A percentile compares a stretch with the other conserved stretches of the same genome.
Conservation (phyloP, 2,113 vertebrate genomes). For the Eubucco bourcierii region DNA sequence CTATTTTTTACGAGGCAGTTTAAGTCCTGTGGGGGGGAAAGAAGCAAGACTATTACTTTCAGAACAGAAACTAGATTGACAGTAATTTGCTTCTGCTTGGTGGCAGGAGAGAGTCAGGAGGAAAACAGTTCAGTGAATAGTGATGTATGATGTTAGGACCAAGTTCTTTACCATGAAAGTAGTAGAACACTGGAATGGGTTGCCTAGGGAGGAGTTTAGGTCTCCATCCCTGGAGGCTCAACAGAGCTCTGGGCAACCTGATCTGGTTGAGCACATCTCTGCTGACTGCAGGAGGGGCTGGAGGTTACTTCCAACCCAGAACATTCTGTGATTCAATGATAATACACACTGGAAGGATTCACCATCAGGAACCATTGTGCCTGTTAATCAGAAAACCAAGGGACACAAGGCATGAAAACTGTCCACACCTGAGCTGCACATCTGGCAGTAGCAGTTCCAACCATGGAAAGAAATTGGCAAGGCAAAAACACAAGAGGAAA, state of each 20-base stretch:
- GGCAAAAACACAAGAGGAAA: not conserved
- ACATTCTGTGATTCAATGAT: no score
- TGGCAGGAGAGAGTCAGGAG: not conserved
- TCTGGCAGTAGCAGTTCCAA: not conserved
- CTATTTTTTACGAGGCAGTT: slow-evolving; percentile 71
- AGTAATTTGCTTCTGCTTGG: not conserved
- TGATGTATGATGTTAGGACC: accelerated
- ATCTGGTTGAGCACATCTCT: no score
- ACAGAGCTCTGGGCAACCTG: no score
- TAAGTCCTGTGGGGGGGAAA: slow-evolving; percentile 64
- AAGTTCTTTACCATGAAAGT: no score
- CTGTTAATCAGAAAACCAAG: not conserved
- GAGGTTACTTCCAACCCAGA: no score
- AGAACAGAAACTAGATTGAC: not conserved
- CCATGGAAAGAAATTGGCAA: not conserved
- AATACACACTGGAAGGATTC: not conserved
- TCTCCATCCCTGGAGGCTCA: no score
- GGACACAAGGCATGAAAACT: not conserved
- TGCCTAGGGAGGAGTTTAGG: no score
- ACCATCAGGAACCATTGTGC: not conserved
- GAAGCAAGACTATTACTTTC: slow-evolving; percentile 41
- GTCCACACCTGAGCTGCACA: not conserved
- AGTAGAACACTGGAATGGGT: no score
- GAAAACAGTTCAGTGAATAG: not conserved
- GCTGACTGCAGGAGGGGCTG: no score